Evolutionary conservation across 2,888 invertebrate species (phyloP).

Genomic region (Psococerastis gibbosa): DNA sequence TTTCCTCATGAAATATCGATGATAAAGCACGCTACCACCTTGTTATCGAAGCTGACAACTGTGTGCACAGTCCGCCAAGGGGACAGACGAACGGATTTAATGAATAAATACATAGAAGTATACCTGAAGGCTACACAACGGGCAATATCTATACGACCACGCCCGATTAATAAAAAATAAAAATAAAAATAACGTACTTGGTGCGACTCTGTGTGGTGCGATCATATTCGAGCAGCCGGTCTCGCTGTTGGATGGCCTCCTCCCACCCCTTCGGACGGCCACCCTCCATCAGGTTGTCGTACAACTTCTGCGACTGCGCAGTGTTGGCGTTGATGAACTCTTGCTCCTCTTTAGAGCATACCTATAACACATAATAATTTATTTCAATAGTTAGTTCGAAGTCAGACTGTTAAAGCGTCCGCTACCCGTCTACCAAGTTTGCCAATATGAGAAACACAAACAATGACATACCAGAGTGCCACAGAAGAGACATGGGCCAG

Average conservation of each 20-base stretch:
- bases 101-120: too few species aligned
- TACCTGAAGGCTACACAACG: too few species aligned
- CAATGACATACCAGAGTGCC: slow-evolving; percentile 56
- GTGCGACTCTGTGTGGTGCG: slow-evolving; percentile 39
- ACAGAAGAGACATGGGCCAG: slow-evolving; percentile 91
- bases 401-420: too few species aligned
- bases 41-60: too few species aligned
- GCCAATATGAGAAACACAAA: too few species aligned
- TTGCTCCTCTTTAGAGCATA: slow-evolving; percentile 52
- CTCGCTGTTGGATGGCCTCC: slow-evolving; percentile 56
- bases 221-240: slow-evolving; percentile 69
- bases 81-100: too few species aligned
- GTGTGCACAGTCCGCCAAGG: too few species aligned
- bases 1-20: too few species aligned
- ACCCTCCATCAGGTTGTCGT: slow-evolving; percentile 41
- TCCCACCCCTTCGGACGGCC: slow-evolving; percentile 40
- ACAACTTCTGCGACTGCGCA: slow-evolving; percentile 45
- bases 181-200: slow-evolving; percentile 3
- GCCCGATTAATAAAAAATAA: not conserved
- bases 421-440: too few species aligned
- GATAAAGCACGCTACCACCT: too few species aligned
- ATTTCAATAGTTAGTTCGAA: slow-evolving; percentile 16
- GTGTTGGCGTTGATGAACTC: slow-evolving; percentile 42
- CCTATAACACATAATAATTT: slow-evolving; percentile 27
- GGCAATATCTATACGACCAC: not conserved